Conservation (phyloP, 1,140 invertebrate species). For the Drosophila bocki region DNA sequence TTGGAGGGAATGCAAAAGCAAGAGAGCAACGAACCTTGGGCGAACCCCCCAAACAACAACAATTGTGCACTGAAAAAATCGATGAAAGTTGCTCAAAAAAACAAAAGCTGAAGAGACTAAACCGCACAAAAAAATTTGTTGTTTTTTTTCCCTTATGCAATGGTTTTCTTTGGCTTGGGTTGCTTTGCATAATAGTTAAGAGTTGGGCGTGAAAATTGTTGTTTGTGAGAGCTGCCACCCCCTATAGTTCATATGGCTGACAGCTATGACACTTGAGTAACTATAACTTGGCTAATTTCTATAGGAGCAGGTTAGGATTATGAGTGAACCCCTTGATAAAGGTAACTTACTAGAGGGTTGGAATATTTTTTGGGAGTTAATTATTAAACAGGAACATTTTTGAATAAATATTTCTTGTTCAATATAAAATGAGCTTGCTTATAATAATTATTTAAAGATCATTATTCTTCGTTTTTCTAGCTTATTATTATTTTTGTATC, state of each 20-base stretch:
- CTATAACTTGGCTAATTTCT: slow-evolving; percentile 16
- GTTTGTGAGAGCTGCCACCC: slow-evolving; percentile 49
- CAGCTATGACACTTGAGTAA: slow-evolving; percentile 27
- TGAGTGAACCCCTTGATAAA: background rate
- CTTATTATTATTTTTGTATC: slow-evolving; percentile 2
- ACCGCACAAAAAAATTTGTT: slow-evolving; percentile 23
- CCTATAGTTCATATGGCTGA: slow-evolving; percentile 23
- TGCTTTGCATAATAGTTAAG: slow-evolving; percentile 32
- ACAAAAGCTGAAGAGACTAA: slow-evolving; percentile 12
- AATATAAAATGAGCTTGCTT: background rate
- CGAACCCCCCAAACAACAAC: slow-evolving; percentile 25
- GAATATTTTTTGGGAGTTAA: background rate
- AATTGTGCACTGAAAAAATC: slow-evolving; percentile 55
- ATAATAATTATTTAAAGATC: background rate
- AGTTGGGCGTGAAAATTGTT: slow-evolving; percentile 16
- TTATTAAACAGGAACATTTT: background rate
- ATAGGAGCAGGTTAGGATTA: background rate
- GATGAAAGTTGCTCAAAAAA: slow-evolving; percentile 46
- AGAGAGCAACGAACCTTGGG: slow-evolving; percentile 35
- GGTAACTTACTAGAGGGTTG: background rate
- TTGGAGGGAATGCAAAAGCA: slow-evolving; percentile 24
- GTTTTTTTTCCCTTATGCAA: slow-evolving; percentile 43
- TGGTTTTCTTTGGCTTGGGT: slow-evolving; percentile 16
- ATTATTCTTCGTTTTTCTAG: background rate
- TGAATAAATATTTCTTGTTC: background rate